phyloP scores from a whole-genome alignment of 2,888 invertebrate species.

The Cheilosia urbana region DNA sequence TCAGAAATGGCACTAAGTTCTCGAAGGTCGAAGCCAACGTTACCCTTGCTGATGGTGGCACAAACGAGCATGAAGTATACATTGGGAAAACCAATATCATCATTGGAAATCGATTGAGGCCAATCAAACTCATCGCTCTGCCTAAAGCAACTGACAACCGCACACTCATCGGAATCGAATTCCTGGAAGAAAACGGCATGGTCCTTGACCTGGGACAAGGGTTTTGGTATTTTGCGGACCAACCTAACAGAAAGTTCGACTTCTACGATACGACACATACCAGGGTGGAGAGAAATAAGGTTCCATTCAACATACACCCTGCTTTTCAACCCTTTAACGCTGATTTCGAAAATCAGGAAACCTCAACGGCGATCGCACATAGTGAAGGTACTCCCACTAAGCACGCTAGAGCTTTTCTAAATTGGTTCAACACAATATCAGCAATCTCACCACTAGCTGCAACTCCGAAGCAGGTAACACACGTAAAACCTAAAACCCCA shows the following conservation, averaged over 20 bases:
- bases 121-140: constrained; percentile 24
- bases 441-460: neutral
- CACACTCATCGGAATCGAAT: constrained; percentile 18
- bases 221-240: constrained; percentile 18
- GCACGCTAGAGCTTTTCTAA: neutral
- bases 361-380: too few species aligned
- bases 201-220: constrained; percentile 13
- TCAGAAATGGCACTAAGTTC: constrained; percentile 20
- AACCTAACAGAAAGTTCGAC: neutral
- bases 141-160: constrained; percentile 32
- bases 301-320: too few species aligned
- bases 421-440: neutral
- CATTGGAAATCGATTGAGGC: constrained; percentile 30
- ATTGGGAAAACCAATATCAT: constrained; percentile 12
- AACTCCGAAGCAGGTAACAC: neutral
- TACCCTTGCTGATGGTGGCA: constrained; percentile 23
- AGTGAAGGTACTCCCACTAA: too few species aligned
- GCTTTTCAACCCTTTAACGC: too few species aligned
- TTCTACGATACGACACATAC: too few species aligned
- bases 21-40: too few species aligned
- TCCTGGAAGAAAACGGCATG: neutral
- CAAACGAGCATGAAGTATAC: constrained; percentile 5
- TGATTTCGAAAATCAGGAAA: too few species aligned
- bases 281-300: neutral
- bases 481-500: too few species aligned